These are phyloP conservation scores for Halyomorpha halys DNA, from an alignment of 1,140 invertebrate species.

Conservation along the genomic window DNA sequence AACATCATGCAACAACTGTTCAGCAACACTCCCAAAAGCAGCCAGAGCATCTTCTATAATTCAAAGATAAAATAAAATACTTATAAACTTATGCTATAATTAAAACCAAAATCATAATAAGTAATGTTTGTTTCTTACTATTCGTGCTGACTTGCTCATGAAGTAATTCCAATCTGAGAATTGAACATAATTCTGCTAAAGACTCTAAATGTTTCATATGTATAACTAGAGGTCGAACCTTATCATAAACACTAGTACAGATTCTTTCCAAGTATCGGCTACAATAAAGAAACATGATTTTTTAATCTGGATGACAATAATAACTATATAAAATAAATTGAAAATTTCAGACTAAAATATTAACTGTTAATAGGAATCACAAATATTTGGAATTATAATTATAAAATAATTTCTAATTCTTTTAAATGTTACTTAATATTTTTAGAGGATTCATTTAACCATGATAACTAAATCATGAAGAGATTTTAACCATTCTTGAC, in stretches of 20 bases:
- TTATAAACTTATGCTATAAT: neutral
- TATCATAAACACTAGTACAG: constrained; percentile 86
- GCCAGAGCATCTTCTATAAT: constrained; percentile 48
- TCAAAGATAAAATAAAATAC: neutral
- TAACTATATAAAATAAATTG: too few species aligned
- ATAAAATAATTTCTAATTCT: too few species aligned
- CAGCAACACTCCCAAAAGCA: constrained; percentile 73
- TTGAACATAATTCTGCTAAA: constrained; percentile 89
- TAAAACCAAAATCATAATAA: neutral
- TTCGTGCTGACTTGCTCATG: constrained; percentile 86
- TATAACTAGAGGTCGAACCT: constrained; percentile 87
- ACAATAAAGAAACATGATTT: constrained; percentile 32
- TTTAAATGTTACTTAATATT: too few species aligned
- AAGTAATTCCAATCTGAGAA: constrained; percentile 85
- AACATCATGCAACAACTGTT: constrained; percentile 87
- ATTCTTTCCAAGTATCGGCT: constrained; percentile 70
- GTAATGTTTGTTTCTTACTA: constrained; percentile 42
- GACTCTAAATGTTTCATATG: constrained; percentile 97
- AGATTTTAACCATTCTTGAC: too few species aligned
- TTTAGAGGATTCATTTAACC: too few species aligned
- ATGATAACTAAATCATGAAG: too few species aligned
- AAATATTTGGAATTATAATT: too few species aligned
- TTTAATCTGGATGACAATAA: too few species aligned
- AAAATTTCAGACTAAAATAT: neutral
- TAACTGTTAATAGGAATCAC: neutral